Percentiles rank a stretch among this genome's conserved stretches.
Conservation (phyloP, 2,888 invertebrate species). For the Ophion ellenae region DNA sequence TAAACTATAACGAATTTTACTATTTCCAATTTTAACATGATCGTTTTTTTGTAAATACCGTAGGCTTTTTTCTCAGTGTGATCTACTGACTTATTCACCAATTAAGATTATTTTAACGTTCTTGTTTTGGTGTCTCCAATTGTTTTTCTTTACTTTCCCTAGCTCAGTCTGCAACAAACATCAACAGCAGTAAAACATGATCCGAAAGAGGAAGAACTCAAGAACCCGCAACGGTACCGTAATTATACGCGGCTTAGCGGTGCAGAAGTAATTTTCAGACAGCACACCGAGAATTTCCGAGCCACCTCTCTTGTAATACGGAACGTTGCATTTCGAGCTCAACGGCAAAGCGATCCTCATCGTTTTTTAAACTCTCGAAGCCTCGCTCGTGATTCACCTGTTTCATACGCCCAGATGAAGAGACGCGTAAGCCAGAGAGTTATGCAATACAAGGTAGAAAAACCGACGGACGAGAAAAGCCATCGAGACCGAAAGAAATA, state of each 20-base stretch:
- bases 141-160: no score
- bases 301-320: constrained; percentile 20
- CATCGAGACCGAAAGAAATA: constrained; percentile 5
- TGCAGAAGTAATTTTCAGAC: constrained; percentile 46
- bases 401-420: constrained; percentile 35
- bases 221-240: constrained; percentile 9
- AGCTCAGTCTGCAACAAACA: no score
- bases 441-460: neutral
- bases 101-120: no score
- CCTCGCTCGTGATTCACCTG: constrained; percentile 36
- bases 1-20: no score
- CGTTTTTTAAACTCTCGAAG: constrained; percentile 27
- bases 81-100: no score
- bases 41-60: no score
- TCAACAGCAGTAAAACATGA: neutral
- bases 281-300: constrained; percentile 38
- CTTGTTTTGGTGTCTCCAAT: no score
- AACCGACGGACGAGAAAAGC: constrained; percentile 16
- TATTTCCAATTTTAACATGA: no score
- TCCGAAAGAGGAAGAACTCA: constrained; percentile 6
- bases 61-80: no score
- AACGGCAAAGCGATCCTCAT: constrained; percentile 35
- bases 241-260: constrained; percentile 34
- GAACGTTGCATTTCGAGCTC: constrained; percentile 7
- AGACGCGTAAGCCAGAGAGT: constrained; percentile 11